phyloP scores from a whole-genome alignment of 2,888 invertebrate species.

The Amphipoea lucens region DNA sequence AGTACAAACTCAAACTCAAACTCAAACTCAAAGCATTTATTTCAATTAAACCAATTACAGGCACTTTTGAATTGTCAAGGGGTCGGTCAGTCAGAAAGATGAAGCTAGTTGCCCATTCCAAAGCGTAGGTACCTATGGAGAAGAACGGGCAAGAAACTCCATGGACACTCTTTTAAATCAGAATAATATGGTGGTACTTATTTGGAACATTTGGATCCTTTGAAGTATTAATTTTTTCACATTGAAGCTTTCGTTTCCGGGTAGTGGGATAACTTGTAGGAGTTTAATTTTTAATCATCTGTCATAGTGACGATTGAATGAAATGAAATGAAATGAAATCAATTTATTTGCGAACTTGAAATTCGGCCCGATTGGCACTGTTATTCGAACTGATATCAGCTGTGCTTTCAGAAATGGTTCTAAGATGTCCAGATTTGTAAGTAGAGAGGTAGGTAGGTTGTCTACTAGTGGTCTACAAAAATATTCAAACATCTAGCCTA shows the following conservation, averaged over 20 bases:
- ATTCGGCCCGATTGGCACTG: conserved; percentile 20
- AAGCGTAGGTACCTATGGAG: no score
- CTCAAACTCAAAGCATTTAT: no score
- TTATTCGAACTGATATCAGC: not conserved
- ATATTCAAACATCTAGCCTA: no score
- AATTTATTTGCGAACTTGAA: not conserved
- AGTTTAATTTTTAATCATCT: conserved; percentile 11
- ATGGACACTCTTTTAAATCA: no score
- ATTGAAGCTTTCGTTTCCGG: not conserved
- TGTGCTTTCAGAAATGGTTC: not conserved
- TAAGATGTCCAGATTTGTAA: not conserved
- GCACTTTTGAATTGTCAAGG: no score
- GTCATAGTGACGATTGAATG: not conserved
- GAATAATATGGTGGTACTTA: no score
- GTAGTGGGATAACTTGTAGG: conserved; percentile 11
- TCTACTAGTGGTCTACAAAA: not conserved
- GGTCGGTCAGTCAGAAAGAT: no score
- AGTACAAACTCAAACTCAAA: no score
- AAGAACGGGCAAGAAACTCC: no score
- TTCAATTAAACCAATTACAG: no score
- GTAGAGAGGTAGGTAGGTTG: not conserved
- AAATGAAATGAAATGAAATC: no score
- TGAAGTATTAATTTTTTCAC: not conserved
- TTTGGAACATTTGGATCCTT: conserved; percentile 5
- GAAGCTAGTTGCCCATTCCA: no score